Conservation (phyloP, 2,888 invertebrate genomes). For the Mechanitis messenoides region DNA sequence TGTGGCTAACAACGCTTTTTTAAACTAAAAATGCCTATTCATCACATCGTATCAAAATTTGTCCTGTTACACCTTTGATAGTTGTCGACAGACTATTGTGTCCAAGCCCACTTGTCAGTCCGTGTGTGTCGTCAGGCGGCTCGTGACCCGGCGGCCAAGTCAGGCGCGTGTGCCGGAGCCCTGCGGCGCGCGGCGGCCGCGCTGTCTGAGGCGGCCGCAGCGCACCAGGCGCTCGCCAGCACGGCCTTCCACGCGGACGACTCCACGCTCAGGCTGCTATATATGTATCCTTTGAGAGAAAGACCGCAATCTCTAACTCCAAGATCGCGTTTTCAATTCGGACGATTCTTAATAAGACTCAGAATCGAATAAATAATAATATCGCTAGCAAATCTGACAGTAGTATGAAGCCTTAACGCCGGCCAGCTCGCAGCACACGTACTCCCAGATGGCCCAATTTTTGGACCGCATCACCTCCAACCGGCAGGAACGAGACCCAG, state of each 20-base stretch:
- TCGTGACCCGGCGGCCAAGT: slow-evolving; percentile 52
- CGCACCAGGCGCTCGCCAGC: slow-evolving; percentile 53
- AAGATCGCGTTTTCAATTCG: too few species aligned
- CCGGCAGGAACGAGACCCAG: slow-evolving; percentile 56
- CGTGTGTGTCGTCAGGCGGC: slow-evolving; percentile 39
- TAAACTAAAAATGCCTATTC: too few species aligned
- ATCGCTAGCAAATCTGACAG: too few species aligned
- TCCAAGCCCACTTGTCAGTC: too few species aligned
- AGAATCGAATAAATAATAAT: too few species aligned
- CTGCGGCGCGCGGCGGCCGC: slow-evolving; percentile 52
- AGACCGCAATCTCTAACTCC: too few species aligned
- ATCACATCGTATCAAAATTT: too few species aligned
- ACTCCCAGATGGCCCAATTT: slow-evolving; percentile 84
- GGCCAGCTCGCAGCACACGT: slow-evolving; percentile 85
- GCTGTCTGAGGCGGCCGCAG: slow-evolving; percentile 37
- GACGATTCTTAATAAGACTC: too few species aligned
- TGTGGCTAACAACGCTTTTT: too few species aligned
- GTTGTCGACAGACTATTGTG: too few species aligned
- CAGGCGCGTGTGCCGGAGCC: slow-evolving; percentile 54
- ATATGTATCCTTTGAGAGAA: slow-evolving; percentile 63
- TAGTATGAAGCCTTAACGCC: not conserved
- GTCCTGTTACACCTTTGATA: too few species aligned
- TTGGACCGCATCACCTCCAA: slow-evolving; percentile 82
- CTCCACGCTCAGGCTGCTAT: slow-evolving; percentile 53
- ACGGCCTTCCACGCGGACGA: slow-evolving; percentile 66